Conservation (phyloP, 2,797 vertebrate species). For the Siniperca obscura region DNA sequence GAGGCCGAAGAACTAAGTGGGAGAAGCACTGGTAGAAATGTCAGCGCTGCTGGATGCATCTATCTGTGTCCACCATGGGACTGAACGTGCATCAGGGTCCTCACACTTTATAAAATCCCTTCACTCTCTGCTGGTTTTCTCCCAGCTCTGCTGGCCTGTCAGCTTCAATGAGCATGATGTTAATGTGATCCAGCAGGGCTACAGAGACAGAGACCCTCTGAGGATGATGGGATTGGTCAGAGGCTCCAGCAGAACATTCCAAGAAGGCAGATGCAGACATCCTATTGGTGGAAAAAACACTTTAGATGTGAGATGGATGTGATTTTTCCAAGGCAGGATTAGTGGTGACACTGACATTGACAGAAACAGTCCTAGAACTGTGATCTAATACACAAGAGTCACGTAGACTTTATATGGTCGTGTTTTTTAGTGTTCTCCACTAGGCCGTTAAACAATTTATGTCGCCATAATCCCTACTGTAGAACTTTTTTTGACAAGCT, state of each 20-base stretch:
- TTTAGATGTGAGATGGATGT: constrained; percentile 37
- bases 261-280: constrained; percentile 41
- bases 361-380: constrained; percentile 21
- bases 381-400: constrained; percentile 21
- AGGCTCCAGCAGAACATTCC: constrained; percentile 43
- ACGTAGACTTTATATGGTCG: constrained; percentile 1
- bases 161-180: constrained; percentile 61
- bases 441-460: neutral
- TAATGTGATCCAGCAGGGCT: constrained; percentile 75
- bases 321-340: constrained; percentile 38
- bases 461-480: neutral
- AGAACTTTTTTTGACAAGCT: neutral
- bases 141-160: constrained; percentile 67
- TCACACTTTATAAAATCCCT: constrained; percentile 57
- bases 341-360: constrained; percentile 44
- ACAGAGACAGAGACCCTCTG: constrained; percentile 46
- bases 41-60: constrained; percentile 38
- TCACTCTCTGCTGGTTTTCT: constrained; percentile 61
- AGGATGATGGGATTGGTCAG: constrained; percentile 63
- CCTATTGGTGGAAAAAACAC: constrained; percentile 45
- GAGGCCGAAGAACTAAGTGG: constrained; percentile 28
- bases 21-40: constrained; percentile 39
- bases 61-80: constrained; percentile 43
- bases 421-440: neutral
- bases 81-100: constrained; percentile 59